Evolutionary conservation across 2,888 invertebrate genomes (phyloP), one percentile per base, ranked within the genome.

Genomic region (Acleris holmiana): DNA sequence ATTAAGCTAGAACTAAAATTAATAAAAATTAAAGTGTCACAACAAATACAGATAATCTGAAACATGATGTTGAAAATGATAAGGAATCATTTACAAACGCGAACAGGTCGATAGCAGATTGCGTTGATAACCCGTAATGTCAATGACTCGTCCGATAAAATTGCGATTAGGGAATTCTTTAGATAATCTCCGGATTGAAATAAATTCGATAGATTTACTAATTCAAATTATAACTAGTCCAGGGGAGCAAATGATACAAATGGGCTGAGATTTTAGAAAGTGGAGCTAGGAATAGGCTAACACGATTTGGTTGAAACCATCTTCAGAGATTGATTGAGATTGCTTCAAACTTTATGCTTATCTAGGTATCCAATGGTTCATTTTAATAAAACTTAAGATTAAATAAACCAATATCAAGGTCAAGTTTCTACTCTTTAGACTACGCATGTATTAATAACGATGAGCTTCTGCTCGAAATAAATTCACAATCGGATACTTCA

Each of bases 401-500:
- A 44, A 29, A 54, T 58, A 57, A 48, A 29, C 15, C 55, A 65
- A 49, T 65, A 65, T 60, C 65, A 65, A 65, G 65, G 65, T 46
- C 60, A 55, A 49, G 55, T 44, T 54, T 49, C 48, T 55, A 19
- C 29, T 29, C 29, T 29, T 29, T 29, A 50, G 48, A 44, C 47
- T 57, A 47, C 46, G 49, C 49, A 44, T n/a, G 49, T 65, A 65
- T 65, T 65, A 65, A 65, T 65, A 65, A 44, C 54, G 59, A 65
- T 65, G 60, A 65, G 46, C 15, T 29, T 23, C 53, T 17, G 15
- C 48, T 59, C 44, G 74, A 85, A 81, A 82, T 80, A 85, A 76
- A 68, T 71, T 68, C 68, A 73, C 76, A 76, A 76, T 69, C 71
- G 71, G 71, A 71, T 68, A 76, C 72, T 73, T 70, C 62, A 71